These are phyloP conservation scores for Acromyrmex heyeri DNA, from an alignment of 1,140 invertebrate species.

Conservation along the genomic window DNA sequence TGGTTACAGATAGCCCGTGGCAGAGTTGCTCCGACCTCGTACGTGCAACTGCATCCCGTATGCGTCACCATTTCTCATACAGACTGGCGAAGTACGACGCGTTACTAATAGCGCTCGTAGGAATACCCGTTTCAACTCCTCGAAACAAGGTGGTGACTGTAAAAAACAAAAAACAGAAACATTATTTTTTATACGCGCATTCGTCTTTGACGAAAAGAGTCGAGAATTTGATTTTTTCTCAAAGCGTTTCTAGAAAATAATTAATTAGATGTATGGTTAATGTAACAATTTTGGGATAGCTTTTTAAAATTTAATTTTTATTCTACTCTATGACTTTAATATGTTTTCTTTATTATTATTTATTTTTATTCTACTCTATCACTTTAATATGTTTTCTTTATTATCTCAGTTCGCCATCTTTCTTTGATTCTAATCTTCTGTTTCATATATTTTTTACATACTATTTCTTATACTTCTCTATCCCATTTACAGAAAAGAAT, in stretches of 20 bases:
- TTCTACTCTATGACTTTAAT: neutral
- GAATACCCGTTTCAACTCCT: slow-evolving; percentile 9
- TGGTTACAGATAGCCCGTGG: slow-evolving; percentile 52
- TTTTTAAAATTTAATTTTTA: neutral
- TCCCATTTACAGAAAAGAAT: neutral
- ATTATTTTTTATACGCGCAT: slow-evolving; percentile 1
- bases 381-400: neutral
- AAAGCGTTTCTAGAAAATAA: neutral
- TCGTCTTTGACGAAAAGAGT: neutral
- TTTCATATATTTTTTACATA: neutral
- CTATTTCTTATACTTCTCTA: neutral
- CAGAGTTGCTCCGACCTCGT: slow-evolving; percentile 49
- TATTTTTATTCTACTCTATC: neutral
- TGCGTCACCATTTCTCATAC: slow-evolving; percentile 58
- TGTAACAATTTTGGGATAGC: neutral
- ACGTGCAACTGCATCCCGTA: slow-evolving; percentile 46
- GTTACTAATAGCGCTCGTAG: slow-evolving; percentile 21
- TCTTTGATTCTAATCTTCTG: neutral
- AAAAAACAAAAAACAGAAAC: neutral
- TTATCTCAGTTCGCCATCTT: neutral
- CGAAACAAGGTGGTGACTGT: slow-evolving; percentile 2
- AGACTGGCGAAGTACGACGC: slow-evolving; percentile 35
- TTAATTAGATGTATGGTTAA: neutral
- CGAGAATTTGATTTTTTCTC: neutral
- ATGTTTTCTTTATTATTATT: neutral